Percentiles rank a stretch among this genome's conserved stretches.
Conservation (phyloP, 2,113 vertebrate genomes). For the Heterocephalus glaber region DNA sequence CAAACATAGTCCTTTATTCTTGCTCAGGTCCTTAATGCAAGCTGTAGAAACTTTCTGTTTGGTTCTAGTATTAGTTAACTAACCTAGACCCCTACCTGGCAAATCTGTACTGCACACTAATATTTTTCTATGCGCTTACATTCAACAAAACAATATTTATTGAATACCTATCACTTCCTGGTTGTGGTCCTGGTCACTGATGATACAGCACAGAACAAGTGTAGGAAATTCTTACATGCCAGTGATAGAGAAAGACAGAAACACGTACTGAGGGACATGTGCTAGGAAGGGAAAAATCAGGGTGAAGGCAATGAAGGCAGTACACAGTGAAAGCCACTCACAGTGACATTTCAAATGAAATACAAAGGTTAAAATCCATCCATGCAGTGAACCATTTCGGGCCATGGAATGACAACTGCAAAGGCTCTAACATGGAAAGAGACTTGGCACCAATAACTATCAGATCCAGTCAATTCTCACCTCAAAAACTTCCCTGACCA, state of each 20-base stretch:
- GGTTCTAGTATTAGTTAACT: neutral
- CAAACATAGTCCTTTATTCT: neutral
- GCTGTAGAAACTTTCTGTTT: neutral
- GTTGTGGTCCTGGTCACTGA: neutral
- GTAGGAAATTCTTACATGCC: neutral
- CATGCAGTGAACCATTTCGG: neutral
- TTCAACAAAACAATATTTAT: neutral
- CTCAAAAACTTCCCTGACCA: neutral
- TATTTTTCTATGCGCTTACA: neutral
- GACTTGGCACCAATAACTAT: neutral
- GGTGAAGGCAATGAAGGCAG: neutral
- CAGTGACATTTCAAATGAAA: neutral
- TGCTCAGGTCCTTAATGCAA: neutral
- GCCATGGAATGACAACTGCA: neutral
- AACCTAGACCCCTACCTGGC: neutral
- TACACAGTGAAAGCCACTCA: neutral
- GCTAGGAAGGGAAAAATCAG: neutral
- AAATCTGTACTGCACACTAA: neutral
- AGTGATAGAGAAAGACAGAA: neutral
- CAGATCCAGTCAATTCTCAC: slow-evolving; percentile 26
- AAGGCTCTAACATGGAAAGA: neutral
- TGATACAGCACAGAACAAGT: neutral
- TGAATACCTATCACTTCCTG: neutral
- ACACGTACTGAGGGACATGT: neutral
- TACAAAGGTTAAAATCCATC: neutral